Evolutionary conservation across 2,113 vertebrate genomes (phyloP), one percentile per base, ranked within the genome.

Genomic region (Sorex fumeus): DNA sequence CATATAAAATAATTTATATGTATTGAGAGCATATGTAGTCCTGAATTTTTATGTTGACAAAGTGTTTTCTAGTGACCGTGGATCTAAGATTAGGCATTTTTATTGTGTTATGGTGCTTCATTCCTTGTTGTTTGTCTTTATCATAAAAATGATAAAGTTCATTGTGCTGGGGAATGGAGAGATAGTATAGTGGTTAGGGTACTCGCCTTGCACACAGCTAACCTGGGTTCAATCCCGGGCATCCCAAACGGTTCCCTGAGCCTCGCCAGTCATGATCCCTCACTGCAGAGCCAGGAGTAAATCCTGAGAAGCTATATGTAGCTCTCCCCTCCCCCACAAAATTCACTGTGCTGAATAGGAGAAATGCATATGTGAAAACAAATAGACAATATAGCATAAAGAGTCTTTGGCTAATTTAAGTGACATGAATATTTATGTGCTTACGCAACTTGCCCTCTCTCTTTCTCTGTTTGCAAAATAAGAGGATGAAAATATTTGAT

Each of bases 391-490:
- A 15, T 32, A 30, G 25, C 43, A 3, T 15, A 92, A 91, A 75
- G 10, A 93, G 91, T 6, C 69, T 36, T 19, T 13, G 11, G 1
- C 27, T 72, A 16, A 64, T 90, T 93, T 88, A 45, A 21, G 83
- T 28, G 28, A 67, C 62, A 64, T 64, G 8, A 27, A 28, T 81
- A 84, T 79, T 78, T 92, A 72, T 88, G 19, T 32, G 53, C 69
- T 70, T 15, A 45, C 34, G 43, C 60, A 90, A 90, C 13, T 47
- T 72, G 15, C 4, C 4, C 40, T 32, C 40, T 80, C 3, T 12
- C 8, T 83, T 88, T 86, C 34, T 45, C 7, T 45, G 77, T 50
- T 66, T 83, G 40, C 36, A 66, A 91, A 93, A 66, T 75, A 78
- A 79, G 40, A 40, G 40, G 12, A 8, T 77, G 32, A 64, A 93